These are phyloP conservation scores for Taenioides sp. DNA, from an alignment of 2,797 vertebrate species.

Conservation along the genomic window DNA sequence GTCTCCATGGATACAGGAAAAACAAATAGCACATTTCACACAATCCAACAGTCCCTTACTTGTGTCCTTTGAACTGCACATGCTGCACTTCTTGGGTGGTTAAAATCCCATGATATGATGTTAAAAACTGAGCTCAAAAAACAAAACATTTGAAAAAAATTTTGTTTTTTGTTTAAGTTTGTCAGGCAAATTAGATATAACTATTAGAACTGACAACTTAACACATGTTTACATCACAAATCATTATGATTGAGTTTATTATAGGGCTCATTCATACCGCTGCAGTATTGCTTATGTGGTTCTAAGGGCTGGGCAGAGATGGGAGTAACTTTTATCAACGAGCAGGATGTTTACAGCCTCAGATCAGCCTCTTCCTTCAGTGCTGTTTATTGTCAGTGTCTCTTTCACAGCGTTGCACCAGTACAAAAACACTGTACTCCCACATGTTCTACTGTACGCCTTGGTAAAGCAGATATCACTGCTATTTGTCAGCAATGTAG, in stretches of 20 bases:
- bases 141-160: too few species aligned
- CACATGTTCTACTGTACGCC: not conserved
- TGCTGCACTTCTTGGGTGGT: too few species aligned
- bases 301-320: not conserved
- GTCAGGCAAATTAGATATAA: not conserved
- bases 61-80: too few species aligned
- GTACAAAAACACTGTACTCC: slow-evolving; percentile 12
- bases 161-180: not conserved
- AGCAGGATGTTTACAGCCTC: slow-evolving; percentile 73
- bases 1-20: too few species aligned
- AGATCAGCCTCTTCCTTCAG: slow-evolving; percentile 60
- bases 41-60: too few species aligned
- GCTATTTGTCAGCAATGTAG: not conserved
- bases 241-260: not conserved
- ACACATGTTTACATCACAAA: not conserved
- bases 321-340: slow-evolving; percentile 29
- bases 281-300: not conserved
- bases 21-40: too few species aligned
- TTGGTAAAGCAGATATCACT: slow-evolving; percentile 7
- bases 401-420: slow-evolving; percentile 16
- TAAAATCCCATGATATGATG: too few species aligned
- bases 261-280: not conserved
- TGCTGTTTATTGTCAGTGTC: slow-evolving; percentile 62
- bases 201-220: not conserved
- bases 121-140: too few species aligned